These are phyloP conservation scores for Crocodylus rhombifer DNA, from an alignment of 2,797 vertebrate genomes.

Conservation along the genomic window DNA sequence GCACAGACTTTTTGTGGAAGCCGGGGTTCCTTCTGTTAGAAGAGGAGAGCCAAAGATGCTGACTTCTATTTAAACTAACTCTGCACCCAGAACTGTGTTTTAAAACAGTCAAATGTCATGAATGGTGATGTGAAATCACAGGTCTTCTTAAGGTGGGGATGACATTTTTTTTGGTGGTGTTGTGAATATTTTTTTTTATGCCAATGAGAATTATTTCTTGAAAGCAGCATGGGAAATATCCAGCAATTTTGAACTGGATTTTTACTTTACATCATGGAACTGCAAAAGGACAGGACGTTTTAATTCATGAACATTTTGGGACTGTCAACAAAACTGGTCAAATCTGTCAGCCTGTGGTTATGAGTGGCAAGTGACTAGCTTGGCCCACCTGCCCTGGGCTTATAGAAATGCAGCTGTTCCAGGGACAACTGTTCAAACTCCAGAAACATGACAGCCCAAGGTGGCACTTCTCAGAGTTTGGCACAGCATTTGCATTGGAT, in stretches of 20 bases:
- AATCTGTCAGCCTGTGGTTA: constrained; percentile 69
- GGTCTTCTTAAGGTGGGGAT: constrained; percentile 51
- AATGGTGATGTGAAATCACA: constrained; percentile 51
- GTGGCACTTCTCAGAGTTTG: constrained; percentile 82
- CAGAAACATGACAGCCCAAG: constrained; percentile 81
- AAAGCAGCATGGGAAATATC: constrained; percentile 42
- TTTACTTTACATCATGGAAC: constrained; percentile 63
- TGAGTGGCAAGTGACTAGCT: constrained; percentile 86
- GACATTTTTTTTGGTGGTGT: constrained; percentile 49
- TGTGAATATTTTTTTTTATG: constrained; percentile 79
- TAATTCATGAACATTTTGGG: constrained; percentile 10
- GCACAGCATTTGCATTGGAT: constrained; percentile 80
- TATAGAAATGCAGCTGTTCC: constrained; percentile 92
- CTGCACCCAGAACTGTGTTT: constrained; percentile 47
- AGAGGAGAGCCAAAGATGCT: constrained; percentile 63
- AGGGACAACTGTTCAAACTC: constrained; percentile 92
- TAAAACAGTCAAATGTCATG: constrained; percentile 33
- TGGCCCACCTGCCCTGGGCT: constrained; percentile 88
- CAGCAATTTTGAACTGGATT: constrained; percentile 59
- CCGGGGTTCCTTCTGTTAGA: constrained; percentile 33
- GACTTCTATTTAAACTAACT: constrained; percentile 52
- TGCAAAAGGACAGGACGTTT: constrained; percentile 51
- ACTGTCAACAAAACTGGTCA: constrained; percentile 47
- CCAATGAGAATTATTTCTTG: constrained; percentile 69
- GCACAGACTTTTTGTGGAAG: constrained; percentile 27